Evolutionary conservation across 2,113 vertebrate genomes (phyloP).

Genomic region (Poecile atricapillus): DNA sequence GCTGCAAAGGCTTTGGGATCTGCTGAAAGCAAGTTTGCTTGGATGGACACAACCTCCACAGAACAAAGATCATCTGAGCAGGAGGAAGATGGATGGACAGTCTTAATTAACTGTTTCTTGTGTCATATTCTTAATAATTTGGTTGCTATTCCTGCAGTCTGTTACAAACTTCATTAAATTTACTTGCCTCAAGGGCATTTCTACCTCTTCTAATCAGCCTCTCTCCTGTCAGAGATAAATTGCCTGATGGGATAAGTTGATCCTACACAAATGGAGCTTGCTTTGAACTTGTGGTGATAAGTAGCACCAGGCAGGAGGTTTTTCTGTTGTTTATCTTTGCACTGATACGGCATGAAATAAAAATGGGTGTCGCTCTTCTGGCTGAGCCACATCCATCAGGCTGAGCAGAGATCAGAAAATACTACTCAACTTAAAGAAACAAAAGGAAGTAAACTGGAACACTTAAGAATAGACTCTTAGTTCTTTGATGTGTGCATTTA

Average conservation of each 20-base stretch:
- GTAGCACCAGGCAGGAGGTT: neutral
- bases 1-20: neutral
- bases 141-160: constrained; percentile 49
- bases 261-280: neutral
- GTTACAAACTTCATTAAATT: constrained; percentile 69
- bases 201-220: constrained; percentile 22
- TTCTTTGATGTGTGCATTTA: neutral
- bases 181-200: constrained; percentile 40
- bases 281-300: neutral
- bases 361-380: neutral
- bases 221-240: constrained; percentile 57
- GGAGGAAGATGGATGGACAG: constrained; percentile 16
- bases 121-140: constrained; percentile 39
- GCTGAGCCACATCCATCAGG: neutral
- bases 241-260: neutral
- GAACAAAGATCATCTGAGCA: neutral
- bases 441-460: neutral
- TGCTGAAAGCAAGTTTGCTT: neutral
- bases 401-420: neutral
- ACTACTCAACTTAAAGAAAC: neutral
- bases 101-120: constrained; percentile 64
- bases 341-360: neutral
- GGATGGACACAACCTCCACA: neutral
- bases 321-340: neutral
- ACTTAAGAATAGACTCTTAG: neutral